Evolutionary conservation across 2,113 vertebrate species (phyloP), one percentile per base, ranked within the genome.

Genomic region (Caracal caracal): DNA sequence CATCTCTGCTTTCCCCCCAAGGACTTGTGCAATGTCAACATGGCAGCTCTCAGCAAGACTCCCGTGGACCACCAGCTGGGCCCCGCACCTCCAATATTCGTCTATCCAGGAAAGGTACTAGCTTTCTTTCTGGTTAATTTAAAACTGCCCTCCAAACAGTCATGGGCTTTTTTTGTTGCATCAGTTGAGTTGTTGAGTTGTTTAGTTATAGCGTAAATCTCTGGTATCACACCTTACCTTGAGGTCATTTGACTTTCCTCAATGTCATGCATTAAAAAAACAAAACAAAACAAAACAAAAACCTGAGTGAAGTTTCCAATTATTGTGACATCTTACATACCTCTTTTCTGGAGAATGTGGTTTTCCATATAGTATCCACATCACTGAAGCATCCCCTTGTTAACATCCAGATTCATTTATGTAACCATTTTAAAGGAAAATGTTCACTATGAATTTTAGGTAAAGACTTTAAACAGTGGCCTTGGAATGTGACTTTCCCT

Each of bases 351-450:
- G 49, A 76, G 79, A 92, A 83, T 9, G 13, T 17, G 35, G 20
- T 79, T 86, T 89, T 73, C 51, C 61, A 30, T 28, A 49, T 6
- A 70, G 51, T 70, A 49, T 33, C 7, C 71, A 80, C 61, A 82
- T 79, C 19, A 78, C 51, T 51, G 43, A 84, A 88, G 12, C 6
- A 63, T 26, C 8, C 10, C 3, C 24, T 56, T 75, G 28, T 75
- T 40, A 82, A 70, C 33, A 81, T 92, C 10, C 70, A 66, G n/a
- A 71, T 92, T 26, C 30, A 81, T n/a, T 88, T 65, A 47, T 87
- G 75, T 56, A 92, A 51, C 28, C 24, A 95, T 26, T 91, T 86
- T 53, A 86, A 94, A 80, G 26, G 16, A 75, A 68, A 90, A n/a
- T 17, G 20, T 63, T 84, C 47, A 68, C 20, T 16, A 33, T 59